Evolutionary conservation across 2,888 invertebrate species (phyloP), one percentile per base, ranked within the genome.

Genomic region (Catocala sponsa): DNA sequence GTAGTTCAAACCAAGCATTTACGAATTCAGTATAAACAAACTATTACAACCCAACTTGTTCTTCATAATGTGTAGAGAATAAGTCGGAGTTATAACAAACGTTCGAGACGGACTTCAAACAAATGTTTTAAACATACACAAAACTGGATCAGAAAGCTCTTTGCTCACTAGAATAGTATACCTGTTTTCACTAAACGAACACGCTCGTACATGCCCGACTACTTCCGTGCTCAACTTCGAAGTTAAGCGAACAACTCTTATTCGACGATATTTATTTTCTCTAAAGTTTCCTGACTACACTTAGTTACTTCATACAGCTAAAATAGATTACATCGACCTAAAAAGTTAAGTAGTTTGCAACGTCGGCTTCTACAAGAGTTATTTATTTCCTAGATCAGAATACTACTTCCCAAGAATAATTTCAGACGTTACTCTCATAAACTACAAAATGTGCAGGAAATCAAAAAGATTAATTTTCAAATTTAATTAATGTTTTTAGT

Each of bases 301-400:
- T 74, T 66, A 71, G 66, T 54, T 62, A 49, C 64, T 69, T 74
- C 63, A 66, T 77, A 74, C 71, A 47, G 60, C 62, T 64, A 59
- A 77, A 77, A 75, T 75, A 75, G 68, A 75, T 75, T 74, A 71
- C 71, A 65, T 48, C 46, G 12, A 74, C 60, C 51, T 68, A 61
- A 71, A 74, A 76, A 68, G 57, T 68, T 71, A 74, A 73, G 66
- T 65, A 74, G 68, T 74, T 68, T 68, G 57, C 50, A 57, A 62
- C 63, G 57, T 71, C 46, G 41, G 32, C 52, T 48, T 63, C 58
- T 63, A 51, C 59, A 57, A 32, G 38, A 41, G 64, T 66, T 63
- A 68, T 71, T 70, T 70, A 70, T 68, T 48, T 56, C 25, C 11
- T 35, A 47, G 15, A 25, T 55, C n/a, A 38, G 38, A 44, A 63